Evolutionary conservation across 2,888 invertebrate genomes (phyloP).

Genomic region (Meiosimyza platycephala): DNA sequence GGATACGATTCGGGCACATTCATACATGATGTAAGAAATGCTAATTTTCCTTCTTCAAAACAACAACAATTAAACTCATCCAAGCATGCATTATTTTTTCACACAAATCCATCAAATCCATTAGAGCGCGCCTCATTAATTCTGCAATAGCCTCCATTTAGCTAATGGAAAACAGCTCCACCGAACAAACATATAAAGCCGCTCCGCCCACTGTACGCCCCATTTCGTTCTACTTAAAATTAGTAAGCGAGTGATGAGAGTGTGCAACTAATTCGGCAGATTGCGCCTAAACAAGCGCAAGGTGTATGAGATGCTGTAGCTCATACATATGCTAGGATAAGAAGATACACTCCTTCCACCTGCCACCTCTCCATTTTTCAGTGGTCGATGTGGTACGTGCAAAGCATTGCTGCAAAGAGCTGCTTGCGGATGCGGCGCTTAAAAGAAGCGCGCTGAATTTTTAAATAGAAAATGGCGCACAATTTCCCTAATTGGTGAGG

Average conservation of each 20-base stretch:
- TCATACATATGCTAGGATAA: constrained; percentile 22
- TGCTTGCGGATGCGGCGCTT: constrained; percentile 28
- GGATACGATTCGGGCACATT: neutral
- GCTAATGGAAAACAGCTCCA: constrained; percentile 59
- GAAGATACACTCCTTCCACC: constrained; percentile 13
- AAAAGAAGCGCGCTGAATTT: constrained; percentile 53
- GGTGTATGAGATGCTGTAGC: constrained; percentile 1
- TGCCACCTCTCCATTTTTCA: constrained; percentile 23
- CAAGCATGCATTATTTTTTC: constrained; percentile 33
- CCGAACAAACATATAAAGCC: constrained; percentile 21
- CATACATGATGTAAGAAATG: neutral
- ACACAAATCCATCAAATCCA: constrained; percentile 53
- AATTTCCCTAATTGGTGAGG: constrained; percentile 65
- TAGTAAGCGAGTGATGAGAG: neutral
- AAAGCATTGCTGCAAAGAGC: constrained; percentile 29
- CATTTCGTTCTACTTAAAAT: too few species aligned
- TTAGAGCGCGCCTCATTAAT: constrained; percentile 65
- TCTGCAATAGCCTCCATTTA: constrained; percentile 65
- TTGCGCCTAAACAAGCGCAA: constrained; percentile 34
- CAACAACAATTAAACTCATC: constrained; percentile 29
- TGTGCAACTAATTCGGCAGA: constrained; percentile 43
- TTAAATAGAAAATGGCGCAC: constrained; percentile 65
- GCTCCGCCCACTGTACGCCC: neutral
- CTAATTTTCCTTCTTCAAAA: constrained; percentile 27
- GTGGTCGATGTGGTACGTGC: constrained; percentile 28